A percentile compares a stretch with the other conserved stretches of the same genome.
These are phyloP conservation scores for Thunnus albacares DNA, from an alignment of 2,797 vertebrate genomes.

Conservation along the genomic window DNA sequence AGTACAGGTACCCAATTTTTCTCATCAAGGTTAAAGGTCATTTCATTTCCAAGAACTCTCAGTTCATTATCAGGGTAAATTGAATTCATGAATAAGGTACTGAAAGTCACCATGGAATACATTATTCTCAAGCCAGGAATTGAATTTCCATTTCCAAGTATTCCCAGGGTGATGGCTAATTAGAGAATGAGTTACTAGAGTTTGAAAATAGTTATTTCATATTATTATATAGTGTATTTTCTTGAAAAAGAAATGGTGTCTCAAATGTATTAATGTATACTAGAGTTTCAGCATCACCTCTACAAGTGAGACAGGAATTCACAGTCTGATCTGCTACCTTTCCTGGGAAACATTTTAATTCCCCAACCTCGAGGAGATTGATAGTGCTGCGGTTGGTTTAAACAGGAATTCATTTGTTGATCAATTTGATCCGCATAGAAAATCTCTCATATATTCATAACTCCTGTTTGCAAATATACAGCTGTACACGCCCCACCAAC, in stretches of 20 bases:
- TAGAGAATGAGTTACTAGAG: conserved; percentile 52
- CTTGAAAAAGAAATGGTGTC: conserved; percentile 36
- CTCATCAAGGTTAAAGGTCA: conserved; percentile 63
- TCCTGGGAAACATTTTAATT: neutral
- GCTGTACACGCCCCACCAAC: conserved; percentile 27
- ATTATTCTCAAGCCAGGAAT: conserved; percentile 63
- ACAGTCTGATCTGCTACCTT: neutral
- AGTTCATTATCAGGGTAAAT: conserved; percentile 70
- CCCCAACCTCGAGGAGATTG: neutral
- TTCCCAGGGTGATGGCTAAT: conserved; percentile 66
- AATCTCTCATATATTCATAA: conserved; percentile 27
- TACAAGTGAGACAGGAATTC: conserved; percentile 1
- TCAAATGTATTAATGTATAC: conserved; percentile 13
- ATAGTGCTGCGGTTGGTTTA: conserved; percentile 18
- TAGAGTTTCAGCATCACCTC: conserved; percentile 2
- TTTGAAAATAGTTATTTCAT: conserved; percentile 45
- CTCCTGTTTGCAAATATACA: conserved; percentile 50
- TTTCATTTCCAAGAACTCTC: conserved; percentile 64
- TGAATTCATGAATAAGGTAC: conserved; percentile 80
- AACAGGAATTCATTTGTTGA: conserved; percentile 43
- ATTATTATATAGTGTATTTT: conserved; percentile 27
- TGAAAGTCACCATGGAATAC: conserved; percentile 71
- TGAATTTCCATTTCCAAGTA: conserved; percentile 64
- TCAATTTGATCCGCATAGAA: conserved; percentile 49
- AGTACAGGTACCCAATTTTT: conserved; percentile 37